Evolutionary conservation across 1,140 invertebrate species (phyloP).

Genomic region (Hypsibius dujardini): DNA sequence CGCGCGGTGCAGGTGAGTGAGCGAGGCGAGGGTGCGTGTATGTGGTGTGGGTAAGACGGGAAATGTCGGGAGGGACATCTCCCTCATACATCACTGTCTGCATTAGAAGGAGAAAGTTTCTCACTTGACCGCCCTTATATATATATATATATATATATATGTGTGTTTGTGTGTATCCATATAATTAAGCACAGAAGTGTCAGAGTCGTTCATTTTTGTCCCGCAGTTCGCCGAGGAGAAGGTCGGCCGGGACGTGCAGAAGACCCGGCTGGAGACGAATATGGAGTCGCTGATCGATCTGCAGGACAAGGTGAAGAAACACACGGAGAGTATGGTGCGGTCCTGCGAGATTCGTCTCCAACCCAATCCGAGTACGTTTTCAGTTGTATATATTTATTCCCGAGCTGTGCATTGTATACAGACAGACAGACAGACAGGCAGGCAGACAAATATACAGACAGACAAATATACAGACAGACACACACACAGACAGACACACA

Average conservation of each 20-base stretch:
- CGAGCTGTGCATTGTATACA: slow-evolving; percentile 17
- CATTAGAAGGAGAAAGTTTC: no score
- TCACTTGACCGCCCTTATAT: no score
- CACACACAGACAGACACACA: no score
- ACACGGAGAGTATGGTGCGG: slow-evolving; percentile 68
- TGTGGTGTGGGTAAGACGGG: not conserved
- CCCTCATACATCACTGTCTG: not conserved
- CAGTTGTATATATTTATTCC: slow-evolving; percentile 16
- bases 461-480: no score
- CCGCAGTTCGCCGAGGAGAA: slow-evolving; percentile 77
- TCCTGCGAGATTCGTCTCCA: slow-evolving; percentile 70
- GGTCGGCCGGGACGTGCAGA: slow-evolving; percentile 64
- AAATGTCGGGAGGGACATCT: slow-evolving; percentile 23
- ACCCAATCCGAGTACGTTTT: slow-evolving; percentile 62
- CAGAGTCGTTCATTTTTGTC: slow-evolving; percentile 18
- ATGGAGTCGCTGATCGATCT: slow-evolving; percentile 69
- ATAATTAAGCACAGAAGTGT: not conserved
- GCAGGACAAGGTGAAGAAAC: slow-evolving; percentile 63
- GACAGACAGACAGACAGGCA: not conserved
- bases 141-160: slow-evolving; percentile 18
- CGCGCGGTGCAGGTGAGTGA: slow-evolving; percentile 10
- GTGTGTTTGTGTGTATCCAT: slow-evolving; percentile 20
- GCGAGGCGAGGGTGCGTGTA: not conserved
- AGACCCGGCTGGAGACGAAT: slow-evolving; percentile 79
- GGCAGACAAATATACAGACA: no score